A percentile compares a stretch with the other conserved stretches of the same genome.
phyloP scores from a whole-genome alignment of 1,140 invertebrate genomes.

The Hyphantria cunea region DNA sequence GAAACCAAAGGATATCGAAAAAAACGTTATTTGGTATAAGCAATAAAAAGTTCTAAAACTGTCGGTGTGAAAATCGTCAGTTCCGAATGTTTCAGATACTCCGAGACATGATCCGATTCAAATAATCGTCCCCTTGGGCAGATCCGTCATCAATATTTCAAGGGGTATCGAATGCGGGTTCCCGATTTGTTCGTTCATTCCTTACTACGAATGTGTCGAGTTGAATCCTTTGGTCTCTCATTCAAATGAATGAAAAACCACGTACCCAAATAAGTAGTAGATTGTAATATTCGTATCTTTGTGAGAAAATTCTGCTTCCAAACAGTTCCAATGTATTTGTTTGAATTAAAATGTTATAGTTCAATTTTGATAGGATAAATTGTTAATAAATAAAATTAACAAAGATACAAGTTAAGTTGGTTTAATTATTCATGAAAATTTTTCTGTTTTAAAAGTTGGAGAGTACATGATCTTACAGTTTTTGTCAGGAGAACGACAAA shows the following conservation, averaged over 20 bases:
- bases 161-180: slow-evolving; percentile 40
- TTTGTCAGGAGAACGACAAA: no score
- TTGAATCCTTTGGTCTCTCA: slow-evolving; percentile 41
- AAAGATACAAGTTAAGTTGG: no score
- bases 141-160: slow-evolving; percentile 53
- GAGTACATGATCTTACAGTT: no score
- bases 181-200: slow-evolving; percentile 47
- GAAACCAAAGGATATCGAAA: not conserved
- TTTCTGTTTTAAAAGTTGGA: no score
- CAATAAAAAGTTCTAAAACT: slow-evolving; percentile 48
- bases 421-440: no score
- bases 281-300: no score
- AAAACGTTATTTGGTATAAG: slow-evolving; percentile 23
- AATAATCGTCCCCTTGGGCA: slow-evolving; percentile 48
- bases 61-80: slow-evolving; percentile 29
- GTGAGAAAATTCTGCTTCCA: no score
- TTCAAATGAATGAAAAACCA: slow-evolving; percentile 34
- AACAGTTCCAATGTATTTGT: no score
- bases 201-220: slow-evolving; percentile 32
- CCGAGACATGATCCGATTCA: slow-evolving; percentile 34
- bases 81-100: slow-evolving; percentile 34
- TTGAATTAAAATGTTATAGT: no score
- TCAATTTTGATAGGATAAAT: no score
- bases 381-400: no score
- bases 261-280: no score